Base-by-base conservation (phyloP, 2,797 vertebrate genomes). In the Anguilla anguilla region DNA sequence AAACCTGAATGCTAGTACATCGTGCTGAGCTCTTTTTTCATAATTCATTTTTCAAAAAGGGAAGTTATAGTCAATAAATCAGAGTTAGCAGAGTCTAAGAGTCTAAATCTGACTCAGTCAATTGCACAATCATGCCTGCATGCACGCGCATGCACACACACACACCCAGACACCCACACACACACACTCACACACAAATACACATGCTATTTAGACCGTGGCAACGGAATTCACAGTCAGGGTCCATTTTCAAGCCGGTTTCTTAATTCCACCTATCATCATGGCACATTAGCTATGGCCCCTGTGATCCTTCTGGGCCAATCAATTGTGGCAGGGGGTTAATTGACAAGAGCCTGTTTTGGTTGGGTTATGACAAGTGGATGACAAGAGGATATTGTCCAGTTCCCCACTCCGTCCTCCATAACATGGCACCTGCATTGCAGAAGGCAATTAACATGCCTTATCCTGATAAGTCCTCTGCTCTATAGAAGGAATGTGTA, bases 301-400 rank as follows among this genome's bases (percentile, higher is more conserved):
- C 51, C 28, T n/a, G 64, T 10, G 39, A 89, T 93, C 93, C 92
- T 93, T 15, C 69, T 67, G 91, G 92, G 86, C 88, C 89, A 86
- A 88, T 91, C 86, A 90, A 93, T 95, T 91, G 93, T 35, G 39
- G 59, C 53, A 1, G 81, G 88, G 79, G 89, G 91, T 93, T 92
- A 94, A 93, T 90, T 88, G 31, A 88, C 91, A 90, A 89, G 88
- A 93, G 92, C 88, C 87, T 87, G 67, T 91, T 89, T 86, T 53
- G 83, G 67, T 31, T 85, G 88, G 90, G 22, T 86, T 88, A 72
- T 89, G 88, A 91, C 89, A 89, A 90, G 86, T 86, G 88, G 92
- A 87, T 94, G 93, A 95, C 93, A 94, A 91, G 91, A 88, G 86
- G 86, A 91, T 69, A 89, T 67, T 85, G 87, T 89, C 89, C 87